Percentiles rank a stretch among this genome's conserved stretches.
These are phyloP conservation scores for Malurus leucopterus DNA, from an alignment of 2,797 vertebrate genomes.

Conservation along the genomic window DNA sequence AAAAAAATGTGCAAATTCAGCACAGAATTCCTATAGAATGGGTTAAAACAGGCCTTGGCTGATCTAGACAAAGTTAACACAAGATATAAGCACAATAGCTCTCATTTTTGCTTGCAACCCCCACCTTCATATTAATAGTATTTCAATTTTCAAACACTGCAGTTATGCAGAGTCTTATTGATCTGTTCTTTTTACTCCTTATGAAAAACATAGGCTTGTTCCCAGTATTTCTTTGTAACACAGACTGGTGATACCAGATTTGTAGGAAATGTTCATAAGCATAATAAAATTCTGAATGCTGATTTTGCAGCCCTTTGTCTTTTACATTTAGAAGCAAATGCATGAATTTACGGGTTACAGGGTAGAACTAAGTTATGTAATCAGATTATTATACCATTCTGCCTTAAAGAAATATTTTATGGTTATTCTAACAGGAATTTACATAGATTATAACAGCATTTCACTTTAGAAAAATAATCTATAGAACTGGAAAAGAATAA, in stretches of 20 bases:
- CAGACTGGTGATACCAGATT: background rate
- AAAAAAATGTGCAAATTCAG: background rate
- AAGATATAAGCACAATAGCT: background rate
- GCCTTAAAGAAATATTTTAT: constrained; percentile 10
- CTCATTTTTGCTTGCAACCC: background rate
- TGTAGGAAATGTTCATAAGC: background rate
- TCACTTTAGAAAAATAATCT: background rate
- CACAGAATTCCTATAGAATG: background rate
- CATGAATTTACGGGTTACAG: background rate
- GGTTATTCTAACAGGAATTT: background rate
- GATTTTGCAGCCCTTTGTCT: background rate
- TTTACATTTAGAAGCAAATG: background rate
- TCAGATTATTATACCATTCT: constrained; percentile 1
- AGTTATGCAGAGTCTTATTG: background rate
- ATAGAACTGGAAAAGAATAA: background rate
- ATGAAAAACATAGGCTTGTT: background rate
- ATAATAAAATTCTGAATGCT: background rate
- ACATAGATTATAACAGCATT: background rate
- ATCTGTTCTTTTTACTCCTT: background rate
- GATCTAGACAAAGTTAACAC: background rate
- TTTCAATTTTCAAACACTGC: background rate
- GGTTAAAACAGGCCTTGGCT: background rate
- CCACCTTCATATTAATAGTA: background rate
- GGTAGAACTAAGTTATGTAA: constrained; percentile 8
- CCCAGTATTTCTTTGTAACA: background rate